Conservation (phyloP, 2,888 invertebrate genomes). For the Galerucella pusilla region DNA sequence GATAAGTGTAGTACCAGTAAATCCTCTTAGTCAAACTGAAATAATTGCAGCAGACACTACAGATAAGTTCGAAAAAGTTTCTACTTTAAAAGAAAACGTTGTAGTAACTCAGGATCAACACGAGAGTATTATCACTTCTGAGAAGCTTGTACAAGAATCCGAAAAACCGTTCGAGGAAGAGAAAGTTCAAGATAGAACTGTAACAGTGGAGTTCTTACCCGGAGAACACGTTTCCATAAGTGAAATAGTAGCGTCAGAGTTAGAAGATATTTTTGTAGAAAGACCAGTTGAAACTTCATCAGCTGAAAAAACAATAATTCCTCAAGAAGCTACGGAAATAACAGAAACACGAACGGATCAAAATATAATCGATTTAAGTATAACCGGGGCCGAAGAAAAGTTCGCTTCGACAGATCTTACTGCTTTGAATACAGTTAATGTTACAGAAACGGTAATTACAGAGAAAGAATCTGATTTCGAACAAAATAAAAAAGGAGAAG, state of each 20-base stretch:
- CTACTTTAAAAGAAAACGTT: constrained; percentile 46
- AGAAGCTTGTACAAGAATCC: constrained; percentile 66
- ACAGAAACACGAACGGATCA: constrained; percentile 53
- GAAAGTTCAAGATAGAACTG: constrained; percentile 61
- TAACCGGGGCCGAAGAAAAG: constrained; percentile 45
- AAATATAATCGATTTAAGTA: constrained; percentile 47
- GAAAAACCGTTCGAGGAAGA: constrained; percentile 59
- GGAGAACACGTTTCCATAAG: constrained; percentile 60
- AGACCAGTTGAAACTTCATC: constrained; percentile 48
- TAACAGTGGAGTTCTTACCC: constrained; percentile 64
- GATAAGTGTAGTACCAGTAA: constrained; percentile 52
- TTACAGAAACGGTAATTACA: constrained; percentile 48
- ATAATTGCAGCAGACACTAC: constrained; percentile 63
- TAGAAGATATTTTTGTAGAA: constrained; percentile 55
- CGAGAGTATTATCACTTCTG: constrained; percentile 66
- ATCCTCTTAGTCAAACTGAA: constrained; percentile 56
- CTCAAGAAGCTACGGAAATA: constrained; percentile 58
- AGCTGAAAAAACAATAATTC: constrained; percentile 52
- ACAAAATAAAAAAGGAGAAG: constrained; percentile 36
- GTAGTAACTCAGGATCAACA: constrained; percentile 59
- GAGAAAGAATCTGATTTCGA: constrained; percentile 48
- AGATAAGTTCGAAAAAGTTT: constrained; percentile 61
- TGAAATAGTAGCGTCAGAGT: constrained; percentile 62
- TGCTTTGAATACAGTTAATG: constrained; percentile 44
- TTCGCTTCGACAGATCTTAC: constrained; percentile 49